These are phyloP conservation scores for Hydraecia micacea DNA, from an alignment of 2,888 invertebrate genomes.

Conservation along the genomic window DNA sequence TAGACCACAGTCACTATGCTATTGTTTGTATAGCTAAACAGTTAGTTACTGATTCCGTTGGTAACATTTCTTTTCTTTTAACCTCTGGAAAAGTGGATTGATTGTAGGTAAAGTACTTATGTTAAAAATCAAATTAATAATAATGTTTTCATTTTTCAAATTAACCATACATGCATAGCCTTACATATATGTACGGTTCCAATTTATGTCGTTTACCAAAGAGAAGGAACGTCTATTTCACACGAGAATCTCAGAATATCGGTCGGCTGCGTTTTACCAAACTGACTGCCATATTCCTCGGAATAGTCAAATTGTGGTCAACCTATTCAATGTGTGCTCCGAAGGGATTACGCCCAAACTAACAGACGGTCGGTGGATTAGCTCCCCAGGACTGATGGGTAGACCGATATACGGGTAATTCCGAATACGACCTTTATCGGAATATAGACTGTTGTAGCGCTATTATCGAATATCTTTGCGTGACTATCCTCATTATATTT, in stretches of 20 bases:
- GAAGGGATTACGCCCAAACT: constrained; percentile 52
- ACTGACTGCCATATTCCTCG: constrained; percentile 1
- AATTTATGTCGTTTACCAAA: background rate
- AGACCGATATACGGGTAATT: constrained; percentile 37
- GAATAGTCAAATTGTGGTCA: constrained; percentile 36
- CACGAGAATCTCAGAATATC: background rate
- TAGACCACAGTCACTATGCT: background rate
- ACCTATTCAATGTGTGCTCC: constrained; percentile 37
- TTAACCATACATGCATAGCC: background rate
- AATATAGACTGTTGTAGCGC: constrained; percentile 11
- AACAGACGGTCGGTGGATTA: constrained; percentile 56
- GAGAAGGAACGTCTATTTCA: background rate
- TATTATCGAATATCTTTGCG: constrained; percentile 31
- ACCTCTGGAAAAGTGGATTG: background rate
- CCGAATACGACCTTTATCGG: constrained; percentile 26
- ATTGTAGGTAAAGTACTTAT: background rate
- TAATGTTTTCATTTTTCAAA: too few relatives aligned
- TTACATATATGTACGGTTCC: too few relatives aligned
- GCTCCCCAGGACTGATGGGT: constrained; percentile 32
- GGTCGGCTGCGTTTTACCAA: constrained; percentile 4
- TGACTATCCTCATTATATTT: constrained; percentile 17
- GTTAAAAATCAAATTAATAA: background rate
- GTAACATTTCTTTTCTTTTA: background rate
- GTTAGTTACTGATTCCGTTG: background rate
- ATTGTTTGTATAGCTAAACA: background rate